Percentiles rank a stretch among this genome's conserved stretches.
phyloP scores from a whole-genome alignment of 2,113 vertebrate species.

The Zosterops hypoxanthus region DNA sequence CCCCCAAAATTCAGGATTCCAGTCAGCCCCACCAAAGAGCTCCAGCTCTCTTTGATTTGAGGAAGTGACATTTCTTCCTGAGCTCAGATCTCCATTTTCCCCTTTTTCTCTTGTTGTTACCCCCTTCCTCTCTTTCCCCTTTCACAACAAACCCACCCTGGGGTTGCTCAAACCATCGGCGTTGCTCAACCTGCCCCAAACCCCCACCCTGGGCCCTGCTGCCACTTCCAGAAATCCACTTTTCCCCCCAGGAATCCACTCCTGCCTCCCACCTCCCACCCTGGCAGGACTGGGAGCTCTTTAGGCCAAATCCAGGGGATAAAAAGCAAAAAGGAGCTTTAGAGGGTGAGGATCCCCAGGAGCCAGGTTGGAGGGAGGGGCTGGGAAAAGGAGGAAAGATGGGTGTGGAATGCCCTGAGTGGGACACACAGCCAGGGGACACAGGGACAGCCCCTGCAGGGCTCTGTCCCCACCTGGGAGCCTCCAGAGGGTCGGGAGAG shows the following conservation, averaged over 20 bases:
- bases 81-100: neutral
- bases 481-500: neutral
- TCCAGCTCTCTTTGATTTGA: neutral
- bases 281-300: neutral
- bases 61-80: neutral
- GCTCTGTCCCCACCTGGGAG: neutral
- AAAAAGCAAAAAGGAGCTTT: neutral
- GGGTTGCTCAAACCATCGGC: slow-evolving; percentile 5
- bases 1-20: neutral
- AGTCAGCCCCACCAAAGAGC: neutral
- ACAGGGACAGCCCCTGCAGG: neutral
- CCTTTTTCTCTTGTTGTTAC: neutral
- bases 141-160: neutral
- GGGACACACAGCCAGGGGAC: neutral
- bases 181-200: slow-evolving; percentile 24
- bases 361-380: neutral
- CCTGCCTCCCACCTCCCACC: neutral
- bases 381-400: neutral
- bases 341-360: neutral
- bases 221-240: neutral
- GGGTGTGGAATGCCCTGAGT: neutral
- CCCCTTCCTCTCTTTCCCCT: neutral
- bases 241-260: neutral
- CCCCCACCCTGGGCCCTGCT: fast-evolving
- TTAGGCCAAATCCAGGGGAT: neutral